Base-by-base conservation (phyloP, 2,888 invertebrate species). In the Tachina lurida region DNA sequence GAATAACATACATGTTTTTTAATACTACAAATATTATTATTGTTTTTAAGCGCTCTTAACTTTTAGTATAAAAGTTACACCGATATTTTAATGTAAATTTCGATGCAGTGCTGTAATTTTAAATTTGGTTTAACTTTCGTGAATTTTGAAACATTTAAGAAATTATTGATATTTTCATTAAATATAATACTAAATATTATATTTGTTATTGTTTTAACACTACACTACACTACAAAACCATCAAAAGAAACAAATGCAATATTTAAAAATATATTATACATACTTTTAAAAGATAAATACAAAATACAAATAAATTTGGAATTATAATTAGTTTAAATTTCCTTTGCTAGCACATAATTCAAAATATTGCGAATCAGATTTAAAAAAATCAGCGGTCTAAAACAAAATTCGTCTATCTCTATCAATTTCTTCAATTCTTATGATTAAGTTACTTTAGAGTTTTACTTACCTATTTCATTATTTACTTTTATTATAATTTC, bases 231-330 rank as follows among this genome's bases (percentile, higher is more conserved):
- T 43, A 67, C 31, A 41, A 81, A 74, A 74, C 52, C 22, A 9
- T 60, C 31, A 43, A 45, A 9, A 52, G 10, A 45, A 56, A 76
- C 45, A 62, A 81, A 75, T 70, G 75, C 75, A 81, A 81, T 81
- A 75, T 79, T 31, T 5, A 31, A 62, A 56, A 70, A 58, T 39
- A 39, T 22, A 17, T 63, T 13, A 45, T 45, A n/a, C n/a, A 43
- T 56, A 70, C 10, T 62, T 49, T 67, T 43, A 45, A 71, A 78
- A 43, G 31, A 19, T 17, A 43, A 67, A 17, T 31, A 17, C n/a
- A 41, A 22, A 9, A 47, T 17, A 31, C 47, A 76, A 41, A 70
- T 56, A 56, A 63, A 43, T 8, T n/a, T 60, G 15, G 10, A 19
- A 43, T 70, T 70, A 63, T 12, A 43, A 70, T 75, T 75, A 71